Percentiles rank a stretch among this genome's conserved stretches.
Evolutionary conservation across 1,140 invertebrate genomes (phyloP).

Genomic region (Drosophila chauvacae): DNA sequence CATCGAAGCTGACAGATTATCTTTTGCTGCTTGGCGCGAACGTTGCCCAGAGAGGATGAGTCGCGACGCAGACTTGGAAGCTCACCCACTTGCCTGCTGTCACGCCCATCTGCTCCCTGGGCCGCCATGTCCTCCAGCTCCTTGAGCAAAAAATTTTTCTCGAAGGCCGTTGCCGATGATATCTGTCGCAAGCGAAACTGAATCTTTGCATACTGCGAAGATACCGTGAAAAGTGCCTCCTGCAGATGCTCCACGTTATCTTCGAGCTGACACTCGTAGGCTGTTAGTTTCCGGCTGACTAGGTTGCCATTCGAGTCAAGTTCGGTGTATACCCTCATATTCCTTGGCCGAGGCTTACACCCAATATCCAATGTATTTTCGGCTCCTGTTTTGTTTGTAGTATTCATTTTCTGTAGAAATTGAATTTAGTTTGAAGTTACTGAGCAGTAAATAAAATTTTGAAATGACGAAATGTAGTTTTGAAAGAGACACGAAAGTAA

Average conservation of each 20-base stretch:
- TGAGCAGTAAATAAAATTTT: not conserved
- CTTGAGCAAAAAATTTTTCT: slow-evolving; percentile 38
- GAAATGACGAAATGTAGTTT: not conserved
- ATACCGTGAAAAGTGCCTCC: slow-evolving; percentile 56
- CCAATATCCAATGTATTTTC: not conserved
- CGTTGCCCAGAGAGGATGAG: slow-evolving; percentile 30
- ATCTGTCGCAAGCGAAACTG: slow-evolving; percentile 70
- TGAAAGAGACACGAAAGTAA: not conserved
- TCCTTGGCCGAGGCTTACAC: not conserved
- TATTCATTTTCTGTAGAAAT: not conserved
- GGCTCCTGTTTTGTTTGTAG: not conserved
- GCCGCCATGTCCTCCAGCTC: slow-evolving; percentile 52
- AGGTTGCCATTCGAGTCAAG: slow-evolving; percentile 20
- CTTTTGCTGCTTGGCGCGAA: slow-evolving; percentile 43
- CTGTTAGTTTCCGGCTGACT: slow-evolving; percentile 45
- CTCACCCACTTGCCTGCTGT: not conserved
- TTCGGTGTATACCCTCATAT: slow-evolving; percentile 5
- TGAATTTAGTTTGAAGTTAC: slow-evolving; percentile 1
- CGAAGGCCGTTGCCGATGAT: slow-evolving; percentile 29
- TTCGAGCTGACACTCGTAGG: slow-evolving; percentile 62
- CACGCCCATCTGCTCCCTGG: slow-evolving; percentile 31
- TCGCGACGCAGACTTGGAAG: slow-evolving; percentile 43
- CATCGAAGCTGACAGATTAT: slow-evolving; percentile 48
- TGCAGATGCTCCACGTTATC: slow-evolving; percentile 64
- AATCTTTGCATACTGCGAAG: slow-evolving; percentile 68